Base-by-base conservation (phyloP, 1,140 invertebrate genomes). In the Archivesica marissinica region DNA sequence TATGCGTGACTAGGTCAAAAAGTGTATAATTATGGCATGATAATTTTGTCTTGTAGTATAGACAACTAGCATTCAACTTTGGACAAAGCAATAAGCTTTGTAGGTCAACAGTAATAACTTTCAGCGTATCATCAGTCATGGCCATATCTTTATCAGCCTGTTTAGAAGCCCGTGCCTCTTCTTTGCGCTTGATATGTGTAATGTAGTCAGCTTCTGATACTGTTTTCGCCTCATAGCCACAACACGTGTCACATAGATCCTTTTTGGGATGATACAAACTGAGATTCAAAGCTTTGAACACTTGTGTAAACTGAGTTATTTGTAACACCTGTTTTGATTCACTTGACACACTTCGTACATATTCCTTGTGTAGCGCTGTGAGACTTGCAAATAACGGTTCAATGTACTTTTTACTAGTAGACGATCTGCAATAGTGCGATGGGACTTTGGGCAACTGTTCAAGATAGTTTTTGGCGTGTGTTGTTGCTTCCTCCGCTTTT, bases 1-100 rank as follows among this genome's bases (percentile, higher is more conserved):
- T n/a, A 13, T 20, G 15, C 15, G 6, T 38, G 17, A 30, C 20
- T 17, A 64, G 28, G 28, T 64, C 61, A n/a, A n/a, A n/a, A n/a
- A n/a, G n/a, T 20, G 68, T 72, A 72, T 39, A 72, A n/a, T n/a
- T n/a, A n/a, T n/a, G n/a, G n/a, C n/a, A n/a, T n/a, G n/a, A n/a
- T n/a, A n/a, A n/a, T n/a, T n/a, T n/a, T n/a, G n/a, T 72, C 38
- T 72, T 72, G 28, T 72, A 72, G 44, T 20, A 72, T n/a, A 72
- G 20, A 39, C 68, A 72, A 41, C 68, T 72, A 3, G 6, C 68
- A 39, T 72, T 17, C 17, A 72, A n/a, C 38, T 72, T 72, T 72
- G 68, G 68, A n/a, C 68, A 72, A 38, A 72, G 2, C 28, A 72
- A 2, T 20, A 72, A 39, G 35, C 68, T 72, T 72, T 72, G 68